A percentile compares a stretch with the other conserved stretches of the same genome.
These are phyloP conservation scores for Vireo altiloquus DNA, from an alignment of 2,113 vertebrate species.

Conservation along the genomic window DNA sequence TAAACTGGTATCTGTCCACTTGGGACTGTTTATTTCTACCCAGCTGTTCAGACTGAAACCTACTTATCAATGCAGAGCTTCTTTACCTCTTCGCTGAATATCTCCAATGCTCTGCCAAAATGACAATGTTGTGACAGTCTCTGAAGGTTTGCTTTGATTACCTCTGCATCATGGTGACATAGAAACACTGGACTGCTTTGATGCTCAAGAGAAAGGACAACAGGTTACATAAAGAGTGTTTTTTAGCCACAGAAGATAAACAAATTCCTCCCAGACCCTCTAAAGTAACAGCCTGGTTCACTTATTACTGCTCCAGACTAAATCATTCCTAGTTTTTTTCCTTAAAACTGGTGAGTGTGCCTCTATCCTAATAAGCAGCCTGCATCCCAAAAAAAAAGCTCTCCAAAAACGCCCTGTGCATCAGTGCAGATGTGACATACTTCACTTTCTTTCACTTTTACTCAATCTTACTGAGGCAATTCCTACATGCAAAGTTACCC, in stretches of 20 bases:
- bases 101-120: background rate
- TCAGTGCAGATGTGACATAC: background rate
- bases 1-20: background rate
- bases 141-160: constrained; percentile 51
- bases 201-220: constrained; percentile 28
- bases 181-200: constrained; percentile 11
- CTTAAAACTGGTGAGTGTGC: background rate
- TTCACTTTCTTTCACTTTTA: background rate
- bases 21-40: background rate
- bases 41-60: background rate
- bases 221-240: constrained; percentile 42
- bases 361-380: background rate
- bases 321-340: background rate
- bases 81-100: constrained; percentile 9
- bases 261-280: background rate
- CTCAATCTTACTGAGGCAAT: background rate
- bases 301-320: background rate
- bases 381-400: background rate
- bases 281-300: background rate
- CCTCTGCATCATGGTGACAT: background rate
- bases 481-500: background rate
- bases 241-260: background rate
- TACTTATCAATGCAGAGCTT: background rate
- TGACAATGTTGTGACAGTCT: background rate
- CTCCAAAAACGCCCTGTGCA: background rate